Evolutionary conservation across 1,140 invertebrate species (phyloP).

Genomic region (Drosophila elegans): DNA sequence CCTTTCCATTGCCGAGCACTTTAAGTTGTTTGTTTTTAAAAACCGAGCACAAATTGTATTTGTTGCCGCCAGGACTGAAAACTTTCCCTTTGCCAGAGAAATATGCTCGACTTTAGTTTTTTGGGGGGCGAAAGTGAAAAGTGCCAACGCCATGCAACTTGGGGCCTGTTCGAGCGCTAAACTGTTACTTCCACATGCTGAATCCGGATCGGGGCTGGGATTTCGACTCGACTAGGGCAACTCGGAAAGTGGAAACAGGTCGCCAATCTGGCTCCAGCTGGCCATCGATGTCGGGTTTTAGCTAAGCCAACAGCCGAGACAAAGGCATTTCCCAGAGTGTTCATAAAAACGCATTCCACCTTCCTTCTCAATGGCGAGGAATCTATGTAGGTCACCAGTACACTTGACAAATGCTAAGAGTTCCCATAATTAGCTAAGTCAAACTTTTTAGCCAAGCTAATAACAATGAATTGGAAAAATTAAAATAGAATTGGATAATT

Average conservation of each 20-base stretch:
- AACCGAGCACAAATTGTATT: conserved; percentile 67
- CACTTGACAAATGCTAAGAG: conserved; percentile 5
- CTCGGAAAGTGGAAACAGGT: conserved; percentile 13
- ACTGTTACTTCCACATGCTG: conserved; percentile 78
- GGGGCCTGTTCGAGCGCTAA: conserved; percentile 79
- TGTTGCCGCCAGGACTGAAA: conserved; percentile 51
- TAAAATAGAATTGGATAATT: no score
- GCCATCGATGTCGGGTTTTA: conserved; percentile 64
- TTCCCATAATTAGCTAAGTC: background rate
- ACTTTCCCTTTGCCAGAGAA: conserved; percentile 49
- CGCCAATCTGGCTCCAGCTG: conserved; percentile 60
- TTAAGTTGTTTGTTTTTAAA: conserved; percentile 49
- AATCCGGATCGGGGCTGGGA: conserved; percentile 5
- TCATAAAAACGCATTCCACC: conserved; percentile 62
- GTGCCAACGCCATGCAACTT: conserved; percentile 61
- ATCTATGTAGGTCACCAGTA: conserved; percentile 68
- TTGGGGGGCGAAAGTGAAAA: conserved; percentile 60
- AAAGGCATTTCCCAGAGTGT: conserved; percentile 74
- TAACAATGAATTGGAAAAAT: background rate
- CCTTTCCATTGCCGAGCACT: conserved; percentile 36
- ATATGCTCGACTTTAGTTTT: conserved; percentile 60
- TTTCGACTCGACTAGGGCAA: conserved; percentile 2
- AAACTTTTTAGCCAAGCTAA: background rate
- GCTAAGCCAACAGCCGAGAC: conserved; percentile 68
- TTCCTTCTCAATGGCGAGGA: conserved; percentile 8